Percentiles rank a stretch among this genome's conserved stretches.
Conservation (phyloP, 2,888 invertebrate genomes). For the Camptogramma bilineatum region DNA sequence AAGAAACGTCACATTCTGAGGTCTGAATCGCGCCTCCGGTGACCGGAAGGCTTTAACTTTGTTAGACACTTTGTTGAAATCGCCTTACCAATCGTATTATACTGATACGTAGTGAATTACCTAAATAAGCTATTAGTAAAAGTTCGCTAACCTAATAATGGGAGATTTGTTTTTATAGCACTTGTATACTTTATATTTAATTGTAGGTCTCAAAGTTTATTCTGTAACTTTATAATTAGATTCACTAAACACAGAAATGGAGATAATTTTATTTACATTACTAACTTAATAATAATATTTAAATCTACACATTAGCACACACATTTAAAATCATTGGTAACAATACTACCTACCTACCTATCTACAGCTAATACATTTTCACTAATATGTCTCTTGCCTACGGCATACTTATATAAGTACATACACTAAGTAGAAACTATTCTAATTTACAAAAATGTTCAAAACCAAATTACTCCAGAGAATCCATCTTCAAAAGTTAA, state of each 20-base stretch:
- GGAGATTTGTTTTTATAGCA: neutral
- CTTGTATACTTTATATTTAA: neutral
- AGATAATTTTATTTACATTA: neutral
- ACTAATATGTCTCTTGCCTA: conserved; percentile 44
- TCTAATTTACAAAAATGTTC: neutral
- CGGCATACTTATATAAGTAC: conserved; percentile 17
- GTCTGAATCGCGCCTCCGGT: no score
- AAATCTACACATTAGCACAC: neutral
- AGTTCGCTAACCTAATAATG: neutral
- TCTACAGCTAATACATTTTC: conserved; percentile 38
- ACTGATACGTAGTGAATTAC: neutral
- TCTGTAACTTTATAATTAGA: neutral
- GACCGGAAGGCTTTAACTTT: no score
- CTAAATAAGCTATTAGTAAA: neutral
- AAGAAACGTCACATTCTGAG: no score
- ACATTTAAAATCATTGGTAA: conserved; percentile 4
- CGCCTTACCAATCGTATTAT: no score
- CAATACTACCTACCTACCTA: conserved; percentile 2
- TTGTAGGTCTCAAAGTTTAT: neutral
- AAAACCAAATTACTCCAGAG: no score
- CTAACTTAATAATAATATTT: neutral
- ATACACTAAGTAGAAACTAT: neutral
- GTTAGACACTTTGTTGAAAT: no score
- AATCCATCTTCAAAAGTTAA: no score
- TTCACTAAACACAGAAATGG: neutral